These are phyloP conservation scores for Antennarius maculatus DNA, from an alignment of 2,797 vertebrate genomes.

Conservation along the genomic window DNA sequence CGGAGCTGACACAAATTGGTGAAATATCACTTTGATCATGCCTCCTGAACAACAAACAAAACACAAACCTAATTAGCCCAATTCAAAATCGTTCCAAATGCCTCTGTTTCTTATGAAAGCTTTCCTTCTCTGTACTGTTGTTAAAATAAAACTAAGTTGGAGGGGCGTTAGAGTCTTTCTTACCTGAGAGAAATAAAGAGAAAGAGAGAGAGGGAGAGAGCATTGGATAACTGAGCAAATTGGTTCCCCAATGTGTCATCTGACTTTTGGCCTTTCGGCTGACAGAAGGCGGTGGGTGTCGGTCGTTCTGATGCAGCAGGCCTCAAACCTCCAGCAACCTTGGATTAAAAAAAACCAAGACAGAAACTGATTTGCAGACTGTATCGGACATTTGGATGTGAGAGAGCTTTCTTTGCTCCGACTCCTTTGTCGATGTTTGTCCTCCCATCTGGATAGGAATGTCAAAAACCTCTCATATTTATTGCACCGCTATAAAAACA, in stretches of 20 bases:
- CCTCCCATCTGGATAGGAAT: slow-evolving; percentile 49
- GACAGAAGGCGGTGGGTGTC: slow-evolving; percentile 16
- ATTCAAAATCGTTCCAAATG: slow-evolving; percentile 79
- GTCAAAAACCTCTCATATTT: slow-evolving; percentile 30
- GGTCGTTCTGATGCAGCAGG: slow-evolving; percentile 10
- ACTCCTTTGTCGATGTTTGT: slow-evolving; percentile 44
- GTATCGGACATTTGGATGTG: slow-evolving; percentile 13
- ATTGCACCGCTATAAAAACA: slow-evolving; percentile 15
- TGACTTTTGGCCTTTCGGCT: slow-evolving; percentile 60
- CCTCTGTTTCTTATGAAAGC: slow-evolving; percentile 56
- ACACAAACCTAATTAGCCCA: slow-evolving; percentile 82
- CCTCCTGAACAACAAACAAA: slow-evolving; percentile 80
- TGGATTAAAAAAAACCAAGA: slow-evolving; percentile 24
- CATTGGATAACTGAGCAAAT: slow-evolving; percentile 5
- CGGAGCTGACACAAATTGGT: slow-evolving; percentile 80
- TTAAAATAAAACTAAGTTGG: slow-evolving; percentile 61
- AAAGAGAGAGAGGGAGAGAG: too few species aligned
- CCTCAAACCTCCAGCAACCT: slow-evolving; percentile 13
- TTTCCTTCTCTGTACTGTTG: slow-evolving; percentile 45
- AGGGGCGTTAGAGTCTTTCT: slow-evolving; percentile 27
- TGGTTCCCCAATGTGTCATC: slow-evolving; percentile 5
- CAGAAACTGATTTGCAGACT: slow-evolving; percentile 16
- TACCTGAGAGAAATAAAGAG: neutral
- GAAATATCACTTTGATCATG: slow-evolving; percentile 84
- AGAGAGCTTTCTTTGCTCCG: slow-evolving; percentile 20